These are phyloP conservation scores for Schizopygopsis malacanthus DNA, from an alignment of 2,797 vertebrate genomes.

Conservation along the genomic window DNA sequence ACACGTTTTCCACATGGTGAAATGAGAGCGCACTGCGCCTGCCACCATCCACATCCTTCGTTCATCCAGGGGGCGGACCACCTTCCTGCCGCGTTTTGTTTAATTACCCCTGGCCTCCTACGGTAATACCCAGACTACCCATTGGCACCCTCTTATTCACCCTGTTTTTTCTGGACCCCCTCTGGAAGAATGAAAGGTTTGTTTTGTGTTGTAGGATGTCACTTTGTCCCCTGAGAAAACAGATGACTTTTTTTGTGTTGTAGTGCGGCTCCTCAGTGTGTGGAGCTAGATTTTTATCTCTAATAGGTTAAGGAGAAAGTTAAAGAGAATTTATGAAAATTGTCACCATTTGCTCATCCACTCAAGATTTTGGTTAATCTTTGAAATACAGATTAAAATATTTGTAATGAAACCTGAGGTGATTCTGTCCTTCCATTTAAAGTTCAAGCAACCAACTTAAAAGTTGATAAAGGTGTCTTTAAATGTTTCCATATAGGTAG, in stretches of 20 bases:
- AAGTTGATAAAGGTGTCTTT: not conserved
- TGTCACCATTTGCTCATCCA: not conserved
- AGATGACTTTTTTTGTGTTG: conserved; percentile 14
- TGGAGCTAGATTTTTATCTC: not conserved
- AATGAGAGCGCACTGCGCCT: not conserved
- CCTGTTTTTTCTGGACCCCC: not conserved
- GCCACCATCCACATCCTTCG: not conserved
- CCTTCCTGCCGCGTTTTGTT: conserved; percentile 20
- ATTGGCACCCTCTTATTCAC: conserved; percentile 18
- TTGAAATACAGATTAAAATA: not conserved
- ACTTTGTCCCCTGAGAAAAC: not conserved
- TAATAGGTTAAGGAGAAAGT: not conserved
- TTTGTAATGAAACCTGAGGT: not conserved
- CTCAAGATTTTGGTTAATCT: not conserved
- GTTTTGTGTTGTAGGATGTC: not conserved
- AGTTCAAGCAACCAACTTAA: not conserved
- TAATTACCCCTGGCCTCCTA: conserved; percentile 38
- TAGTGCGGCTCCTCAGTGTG: not conserved
- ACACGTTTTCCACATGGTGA: conserved; percentile 45
- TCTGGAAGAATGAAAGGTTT: not conserved
- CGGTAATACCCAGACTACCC: conserved; percentile 21
- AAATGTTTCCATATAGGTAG: not conserved
- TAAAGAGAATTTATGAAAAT: not conserved
- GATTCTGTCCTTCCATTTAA: not conserved
- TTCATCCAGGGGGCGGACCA: conserved; percentile 36